phyloP scores from a whole-genome alignment of 2,797 vertebrate genomes.

The Bovichtus diacanthus region DNA sequence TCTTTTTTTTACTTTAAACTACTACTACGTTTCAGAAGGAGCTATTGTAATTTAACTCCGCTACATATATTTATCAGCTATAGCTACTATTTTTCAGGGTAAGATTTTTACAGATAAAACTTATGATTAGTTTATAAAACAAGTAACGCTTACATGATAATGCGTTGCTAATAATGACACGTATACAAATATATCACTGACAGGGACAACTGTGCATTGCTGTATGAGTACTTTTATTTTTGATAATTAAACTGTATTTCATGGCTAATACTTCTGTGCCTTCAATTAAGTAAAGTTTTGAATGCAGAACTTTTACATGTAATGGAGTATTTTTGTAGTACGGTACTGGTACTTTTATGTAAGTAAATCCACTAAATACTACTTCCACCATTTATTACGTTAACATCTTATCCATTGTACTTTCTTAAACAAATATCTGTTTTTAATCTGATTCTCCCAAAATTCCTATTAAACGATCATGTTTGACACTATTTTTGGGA shows the following conservation, averaged over 20 bases:
- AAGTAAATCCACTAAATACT: background rate
- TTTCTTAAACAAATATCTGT: background rate
- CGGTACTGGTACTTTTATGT: background rate
- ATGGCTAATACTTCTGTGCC: background rate
- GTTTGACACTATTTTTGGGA: background rate
- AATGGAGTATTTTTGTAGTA: background rate
- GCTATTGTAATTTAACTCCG: background rate
- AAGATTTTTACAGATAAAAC: background rate
- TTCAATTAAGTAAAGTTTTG: background rate
- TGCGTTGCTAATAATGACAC: background rate
- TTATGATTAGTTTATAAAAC: background rate
- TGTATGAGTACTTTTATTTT: background rate
- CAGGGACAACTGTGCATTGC: background rate
- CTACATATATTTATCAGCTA: background rate
- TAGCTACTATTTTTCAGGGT: background rate
- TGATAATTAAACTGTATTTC: background rate
- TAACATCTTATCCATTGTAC: background rate
- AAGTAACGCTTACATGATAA: background rate
- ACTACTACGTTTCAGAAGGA: background rate
- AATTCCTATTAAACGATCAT: background rate
- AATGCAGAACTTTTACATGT: background rate
- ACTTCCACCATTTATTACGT: background rate
- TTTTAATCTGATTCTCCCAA: background rate
- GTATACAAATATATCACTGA: background rate
- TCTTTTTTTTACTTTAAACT: background rate